Conservation (phyloP, 2,797 vertebrate species). For the Galagoides demidoff region DNA sequence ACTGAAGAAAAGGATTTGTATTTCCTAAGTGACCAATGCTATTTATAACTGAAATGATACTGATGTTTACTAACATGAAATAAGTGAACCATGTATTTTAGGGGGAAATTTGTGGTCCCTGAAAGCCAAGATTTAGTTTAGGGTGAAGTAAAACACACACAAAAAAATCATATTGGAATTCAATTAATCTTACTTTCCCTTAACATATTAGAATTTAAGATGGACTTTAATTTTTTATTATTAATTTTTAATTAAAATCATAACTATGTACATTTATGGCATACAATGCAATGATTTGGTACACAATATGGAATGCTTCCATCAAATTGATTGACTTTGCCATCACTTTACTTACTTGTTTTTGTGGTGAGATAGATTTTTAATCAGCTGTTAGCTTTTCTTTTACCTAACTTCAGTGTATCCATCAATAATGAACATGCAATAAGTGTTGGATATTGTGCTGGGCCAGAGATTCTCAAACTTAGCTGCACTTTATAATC, state of each 20-base stretch:
- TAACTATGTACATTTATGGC: no score
- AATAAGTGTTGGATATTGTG: neutral
- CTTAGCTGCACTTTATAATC: neutral
- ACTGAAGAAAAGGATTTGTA: neutral
- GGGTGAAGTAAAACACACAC: neutral
- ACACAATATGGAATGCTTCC: no score
- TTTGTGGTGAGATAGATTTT: neutral
- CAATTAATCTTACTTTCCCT: neutral
- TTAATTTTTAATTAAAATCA: no score
- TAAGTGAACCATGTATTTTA: neutral
- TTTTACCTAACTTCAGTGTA: neutral
- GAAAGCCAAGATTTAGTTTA: neutral
- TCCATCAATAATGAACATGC: neutral
- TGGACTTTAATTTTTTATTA: neutral
- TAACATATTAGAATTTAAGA: neutral
- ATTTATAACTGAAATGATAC: neutral
- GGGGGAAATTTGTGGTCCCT: neutral
- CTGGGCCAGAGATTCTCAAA: neutral
- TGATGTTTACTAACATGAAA: neutral
- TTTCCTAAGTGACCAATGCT: neutral
- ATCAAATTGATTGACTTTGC: no score
- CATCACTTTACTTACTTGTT: no score
- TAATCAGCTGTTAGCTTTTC: neutral
- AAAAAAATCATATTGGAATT: neutral
- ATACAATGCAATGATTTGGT: no score